phyloP scores from a whole-genome alignment of 2,888 invertebrate species.

The Agrochola macilenta region DNA sequence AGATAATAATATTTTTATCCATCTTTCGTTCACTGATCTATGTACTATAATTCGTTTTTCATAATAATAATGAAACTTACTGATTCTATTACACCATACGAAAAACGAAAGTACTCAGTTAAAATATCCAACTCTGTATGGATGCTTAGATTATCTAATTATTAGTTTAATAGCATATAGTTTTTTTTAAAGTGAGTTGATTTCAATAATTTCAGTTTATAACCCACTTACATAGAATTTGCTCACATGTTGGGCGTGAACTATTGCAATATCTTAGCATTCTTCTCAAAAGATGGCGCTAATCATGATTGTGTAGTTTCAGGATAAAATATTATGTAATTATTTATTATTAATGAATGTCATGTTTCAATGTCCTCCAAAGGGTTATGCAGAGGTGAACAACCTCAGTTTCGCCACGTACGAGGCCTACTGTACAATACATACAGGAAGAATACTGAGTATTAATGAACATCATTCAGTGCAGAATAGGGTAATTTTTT shows the following conservation, averaged over 20 bases:
- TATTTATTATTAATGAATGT: constrained; percentile 8
- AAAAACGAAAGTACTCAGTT: neutral
- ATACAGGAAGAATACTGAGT: constrained; percentile 3
- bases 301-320: constrained; percentile 15
- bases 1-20: neutral
- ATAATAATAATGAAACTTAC: neutral
- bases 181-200: neutral
- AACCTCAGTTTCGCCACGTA: constrained; percentile 10
- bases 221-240: constrained; percentile 22
- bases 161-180: neutral
- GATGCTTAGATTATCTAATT: neutral
- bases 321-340: constrained; percentile 33
- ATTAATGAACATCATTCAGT: neutral
- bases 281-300: constrained; percentile 62
- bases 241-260: constrained; percentile 46
- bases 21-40: no score
- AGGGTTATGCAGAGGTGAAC: constrained; percentile 38
- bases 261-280: constrained; percentile 31
- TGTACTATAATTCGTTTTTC: constrained; percentile 7
- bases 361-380: constrained; percentile 23
- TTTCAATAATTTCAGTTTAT: neutral
- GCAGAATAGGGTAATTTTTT: constrained; percentile 8
- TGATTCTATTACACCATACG: neutral
- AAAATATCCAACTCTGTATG: neutral
- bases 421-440: neutral